Evolutionary conservation across 1,140 invertebrate genomes (phyloP).

Genomic region (Drosophila suzukii): DNA sequence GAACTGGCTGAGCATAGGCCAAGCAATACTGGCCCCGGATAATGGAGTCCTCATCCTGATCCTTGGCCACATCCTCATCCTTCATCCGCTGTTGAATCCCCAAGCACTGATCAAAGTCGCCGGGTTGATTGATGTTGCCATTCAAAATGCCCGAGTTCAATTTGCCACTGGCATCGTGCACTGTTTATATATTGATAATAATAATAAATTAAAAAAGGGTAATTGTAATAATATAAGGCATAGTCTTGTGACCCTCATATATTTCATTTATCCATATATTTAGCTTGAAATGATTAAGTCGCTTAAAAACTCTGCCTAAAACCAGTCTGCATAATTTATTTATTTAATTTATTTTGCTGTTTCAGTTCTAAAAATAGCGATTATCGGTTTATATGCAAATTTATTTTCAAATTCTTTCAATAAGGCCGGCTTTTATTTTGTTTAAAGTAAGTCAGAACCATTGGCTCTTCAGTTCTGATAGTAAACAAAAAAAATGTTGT

Average conservation of each 20-base stretch:
- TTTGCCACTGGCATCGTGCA: constrained; percentile 87
- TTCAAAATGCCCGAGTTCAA: constrained; percentile 86
- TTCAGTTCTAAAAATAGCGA: not conserved
- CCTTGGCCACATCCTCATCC: constrained; percentile 24
- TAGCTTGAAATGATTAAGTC: not conserved
- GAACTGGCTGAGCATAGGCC: constrained; percentile 86
- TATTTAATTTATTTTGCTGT: not conserved
- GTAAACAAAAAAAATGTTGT: not conserved
- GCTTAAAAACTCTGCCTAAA: not conserved
- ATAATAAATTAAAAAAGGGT: not conserved
- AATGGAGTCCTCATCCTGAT: not conserved
- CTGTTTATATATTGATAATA: no score
- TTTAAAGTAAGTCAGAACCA: not conserved
- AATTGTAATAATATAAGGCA: no score
- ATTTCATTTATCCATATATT: not conserved
- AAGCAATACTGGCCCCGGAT: constrained; percentile 88
- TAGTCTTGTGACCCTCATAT: not conserved
- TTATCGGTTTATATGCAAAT: not conserved
- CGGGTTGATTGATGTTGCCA: constrained; percentile 88
- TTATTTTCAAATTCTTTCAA: not conserved
- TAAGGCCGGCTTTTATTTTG: not conserved
- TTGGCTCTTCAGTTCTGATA: not conserved
- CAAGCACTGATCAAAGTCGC: constrained; percentile 88
- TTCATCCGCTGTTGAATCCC: constrained; percentile 53
- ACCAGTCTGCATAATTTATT: not conserved